Base-by-base conservation (phyloP, 1,140 invertebrate species). In the Drosophila erecta region DNA sequence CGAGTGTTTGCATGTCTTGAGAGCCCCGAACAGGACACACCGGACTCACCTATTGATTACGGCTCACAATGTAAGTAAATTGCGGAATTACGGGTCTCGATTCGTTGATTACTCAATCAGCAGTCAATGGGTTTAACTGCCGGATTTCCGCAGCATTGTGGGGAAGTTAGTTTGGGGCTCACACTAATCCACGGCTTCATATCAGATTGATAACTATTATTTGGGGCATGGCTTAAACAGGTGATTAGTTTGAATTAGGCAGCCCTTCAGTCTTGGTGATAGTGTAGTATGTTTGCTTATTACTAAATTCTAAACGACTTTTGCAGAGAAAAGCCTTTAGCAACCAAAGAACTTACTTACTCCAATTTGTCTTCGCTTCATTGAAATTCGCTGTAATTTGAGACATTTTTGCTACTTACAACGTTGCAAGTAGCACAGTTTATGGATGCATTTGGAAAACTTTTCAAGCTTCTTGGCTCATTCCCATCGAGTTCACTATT, bases 11-110 rank as follows among this genome's bases (percentile, higher is more conserved):
- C 64, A 70, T 65, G 64, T 65, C 64, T 65, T 65, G 64, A 67
- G 60, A 47, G 64, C 35, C 38, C 40, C 49, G 41, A 30, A n/a
- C 64, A 67, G 60, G 47, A 69, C 40, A 60, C 33, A 27, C 60
- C 37, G 33, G 49, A 37, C 49, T 17, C 43, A 70, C 64, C 64
- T 57, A 57, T 35, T 70, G 64, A 70, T 70, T 70, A 40, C 50
- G 60, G 46, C 35, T 47, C 65, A 67, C 66, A 69, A 70, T 57
- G 66, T 70, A 57, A 70, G 66, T 70, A 70, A 70, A 70, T 70
- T 70, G 51, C 65, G 65, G 64, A 70, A 49, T 70, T 57, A 47
- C 51, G 24, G 51, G 14, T 70, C 64, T 70, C 64, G 15, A 69
- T 56, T 49, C 41, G 27, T 33, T 70, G 50, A 70, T 70, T 70